These are phyloP conservation scores for Tilapia sparmanii DNA, from an alignment of 2,113 vertebrate species.

Conservation along the genomic window DNA sequence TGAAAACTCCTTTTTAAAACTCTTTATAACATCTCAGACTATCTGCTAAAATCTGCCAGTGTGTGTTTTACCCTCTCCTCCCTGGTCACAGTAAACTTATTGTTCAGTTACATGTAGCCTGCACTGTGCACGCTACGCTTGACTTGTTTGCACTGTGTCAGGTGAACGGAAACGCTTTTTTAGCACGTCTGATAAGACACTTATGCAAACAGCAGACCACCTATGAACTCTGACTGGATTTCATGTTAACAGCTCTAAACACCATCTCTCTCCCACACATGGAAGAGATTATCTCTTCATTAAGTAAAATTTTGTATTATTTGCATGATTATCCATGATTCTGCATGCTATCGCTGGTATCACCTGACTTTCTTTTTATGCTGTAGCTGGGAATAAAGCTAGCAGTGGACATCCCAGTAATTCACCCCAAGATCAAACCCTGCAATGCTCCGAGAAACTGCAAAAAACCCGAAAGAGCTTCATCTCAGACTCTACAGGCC, in stretches of 20 bases:
- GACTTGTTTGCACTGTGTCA: neutral
- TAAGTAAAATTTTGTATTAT: neutral
- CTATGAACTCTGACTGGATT: neutral
- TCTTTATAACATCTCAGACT: neutral
- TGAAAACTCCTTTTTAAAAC: neutral
- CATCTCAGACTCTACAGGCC: neutral
- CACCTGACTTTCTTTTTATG: neutral
- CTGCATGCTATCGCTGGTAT: neutral
- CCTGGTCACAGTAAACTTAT: neutral
- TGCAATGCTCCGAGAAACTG: neutral
- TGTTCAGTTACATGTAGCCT: neutral
- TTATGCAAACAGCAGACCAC: neutral
- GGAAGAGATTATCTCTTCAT: neutral
- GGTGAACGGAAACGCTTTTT: neutral
- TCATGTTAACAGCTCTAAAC: neutral
- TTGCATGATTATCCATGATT: neutral
- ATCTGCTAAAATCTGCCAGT: neutral
- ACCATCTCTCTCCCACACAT: neutral
- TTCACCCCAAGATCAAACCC: neutral
- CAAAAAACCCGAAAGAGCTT: neutral
- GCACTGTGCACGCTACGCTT: neutral
- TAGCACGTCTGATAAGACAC: neutral
- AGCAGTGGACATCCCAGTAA: neutral
- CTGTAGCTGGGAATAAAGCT: neutral
- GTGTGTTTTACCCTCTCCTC: neutral